phyloP scores from a whole-genome alignment of 2,113 vertebrate genomes.

The Pipa parva region DNA sequence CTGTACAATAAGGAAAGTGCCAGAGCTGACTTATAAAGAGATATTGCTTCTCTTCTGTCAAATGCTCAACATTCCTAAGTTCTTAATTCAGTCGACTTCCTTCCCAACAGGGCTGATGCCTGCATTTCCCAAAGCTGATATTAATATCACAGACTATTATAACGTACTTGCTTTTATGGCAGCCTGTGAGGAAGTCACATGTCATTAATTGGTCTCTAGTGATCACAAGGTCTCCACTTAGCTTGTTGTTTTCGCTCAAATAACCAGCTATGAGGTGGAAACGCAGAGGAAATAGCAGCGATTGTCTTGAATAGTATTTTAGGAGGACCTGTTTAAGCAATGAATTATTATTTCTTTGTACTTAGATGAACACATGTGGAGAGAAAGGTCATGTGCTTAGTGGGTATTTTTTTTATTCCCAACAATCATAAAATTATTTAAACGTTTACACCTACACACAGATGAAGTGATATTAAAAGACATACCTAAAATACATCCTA shows the following conservation, averaged over 20 bases:
- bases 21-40: constrained; percentile 50
- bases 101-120: constrained; percentile 75
- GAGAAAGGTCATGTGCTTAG: constrained; percentile 45
- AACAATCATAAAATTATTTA: constrained; percentile 4
- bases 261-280: constrained; percentile 92
- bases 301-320: constrained; percentile 68
- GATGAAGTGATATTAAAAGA: constrained; percentile 29
- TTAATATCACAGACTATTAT: constrained; percentile 99
- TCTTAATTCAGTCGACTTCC: constrained; percentile 77
- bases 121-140: constrained; percentile 94
- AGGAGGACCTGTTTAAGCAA: constrained; percentile 77
- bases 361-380: constrained; percentile 66
- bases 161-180: constrained; percentile 97
- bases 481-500: not conserved
- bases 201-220: constrained; percentile 90
- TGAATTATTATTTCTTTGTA: constrained; percentile 72
- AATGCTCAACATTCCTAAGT: constrained; percentile 83
- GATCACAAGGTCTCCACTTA: constrained; percentile 80
- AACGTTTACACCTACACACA: constrained; percentile 27
- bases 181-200: constrained; percentile 94
- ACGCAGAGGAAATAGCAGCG: constrained; percentile 85
- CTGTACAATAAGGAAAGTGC: constrained; percentile 6
- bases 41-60: constrained; percentile 59
- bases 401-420: no score
- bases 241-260: constrained; percentile 88